Conservation (phyloP, 2,113 vertebrate species). For the Tupaia chinensis region DNA sequence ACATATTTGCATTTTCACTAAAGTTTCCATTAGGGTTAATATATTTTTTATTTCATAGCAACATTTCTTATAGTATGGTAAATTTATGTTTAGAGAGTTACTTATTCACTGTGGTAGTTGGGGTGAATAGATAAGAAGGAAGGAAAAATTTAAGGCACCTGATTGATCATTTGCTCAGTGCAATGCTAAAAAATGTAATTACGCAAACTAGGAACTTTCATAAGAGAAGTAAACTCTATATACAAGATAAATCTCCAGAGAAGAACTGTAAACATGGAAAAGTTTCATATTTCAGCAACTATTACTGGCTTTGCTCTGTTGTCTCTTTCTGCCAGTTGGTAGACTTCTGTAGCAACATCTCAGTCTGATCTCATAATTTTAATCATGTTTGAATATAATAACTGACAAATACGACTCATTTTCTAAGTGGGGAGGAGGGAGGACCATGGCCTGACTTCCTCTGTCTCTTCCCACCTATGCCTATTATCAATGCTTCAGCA, state of each 20-base stretch:
- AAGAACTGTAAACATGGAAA: not conserved
- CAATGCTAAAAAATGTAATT: not conserved
- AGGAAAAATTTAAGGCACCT: not conserved
- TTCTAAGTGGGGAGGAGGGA: not conserved
- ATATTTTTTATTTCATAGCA: not conserved
- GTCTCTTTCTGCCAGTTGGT: not conserved
- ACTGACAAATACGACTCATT: not conserved
- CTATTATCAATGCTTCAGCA: not conserved
- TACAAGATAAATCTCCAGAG: not conserved
- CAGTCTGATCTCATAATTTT: constrained; percentile 10
- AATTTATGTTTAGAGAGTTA: not conserved
- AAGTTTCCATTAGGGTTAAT: not conserved
- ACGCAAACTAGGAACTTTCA: constrained; percentile 18
- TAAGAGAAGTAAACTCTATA: constrained; percentile 11
- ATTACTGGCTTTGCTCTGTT: not conserved
- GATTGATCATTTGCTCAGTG: not conserved
- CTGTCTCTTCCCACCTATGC: not conserved
- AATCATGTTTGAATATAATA: not conserved
- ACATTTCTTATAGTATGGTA: not conserved
- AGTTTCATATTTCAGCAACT: not conserved
- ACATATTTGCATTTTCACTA: not conserved
- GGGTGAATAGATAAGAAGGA: not conserved
- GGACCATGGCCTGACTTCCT: not conserved
- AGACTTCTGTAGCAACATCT: not conserved
- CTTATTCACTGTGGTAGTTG: not conserved